Conservation (phyloP, 2,113 vertebrate genomes). For the Amphiprion ocellaris region DNA sequence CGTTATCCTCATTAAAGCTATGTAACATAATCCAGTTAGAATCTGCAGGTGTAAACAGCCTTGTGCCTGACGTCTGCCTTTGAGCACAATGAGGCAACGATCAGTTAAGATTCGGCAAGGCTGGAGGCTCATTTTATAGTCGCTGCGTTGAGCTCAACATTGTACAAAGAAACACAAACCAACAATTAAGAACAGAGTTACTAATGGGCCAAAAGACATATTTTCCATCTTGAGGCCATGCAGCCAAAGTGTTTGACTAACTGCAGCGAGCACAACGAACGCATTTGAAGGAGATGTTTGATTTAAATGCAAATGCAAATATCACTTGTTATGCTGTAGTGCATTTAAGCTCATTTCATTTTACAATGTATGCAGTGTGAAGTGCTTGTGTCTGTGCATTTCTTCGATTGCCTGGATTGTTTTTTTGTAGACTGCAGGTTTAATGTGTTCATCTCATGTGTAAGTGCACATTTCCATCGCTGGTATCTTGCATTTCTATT, state of each 20-base stretch:
- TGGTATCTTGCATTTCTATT: conserved; percentile 11
- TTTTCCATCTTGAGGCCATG: conserved; percentile 24
- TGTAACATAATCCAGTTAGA: conserved; percentile 5
- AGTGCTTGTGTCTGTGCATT: conserved; percentile 16
- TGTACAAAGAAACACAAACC: neutral
- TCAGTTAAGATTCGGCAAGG: conserved; percentile 36
- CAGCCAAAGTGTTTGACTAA: conserved; percentile 38
- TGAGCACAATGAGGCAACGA: conserved; percentile 20
- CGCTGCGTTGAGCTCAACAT: conserved; percentile 34
- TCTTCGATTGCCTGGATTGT: conserved; percentile 6
- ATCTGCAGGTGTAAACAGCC: neutral
- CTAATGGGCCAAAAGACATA: conserved; percentile 19
- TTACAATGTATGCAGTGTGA: neutral
- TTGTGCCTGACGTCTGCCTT: conserved; percentile 1
- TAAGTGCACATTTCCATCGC: conserved; percentile 23
- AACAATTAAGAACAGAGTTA: conserved; percentile 35
- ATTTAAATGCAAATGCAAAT: conserved; percentile 42
- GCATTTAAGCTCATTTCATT: conserved; percentile 33
- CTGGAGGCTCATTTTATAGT: conserved; percentile 32
- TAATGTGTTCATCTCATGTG: conserved; percentile 21
- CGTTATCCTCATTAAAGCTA: conserved; percentile 22
- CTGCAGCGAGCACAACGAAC: conserved; percentile 24
- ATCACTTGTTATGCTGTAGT: conserved; percentile 14
- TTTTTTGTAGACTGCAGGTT: conserved; percentile 27
- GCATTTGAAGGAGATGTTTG: conserved; percentile 37